Evolutionary conservation across 1,140 invertebrate species (phyloP).

Genomic region (Sinonovacula constricta): DNA sequence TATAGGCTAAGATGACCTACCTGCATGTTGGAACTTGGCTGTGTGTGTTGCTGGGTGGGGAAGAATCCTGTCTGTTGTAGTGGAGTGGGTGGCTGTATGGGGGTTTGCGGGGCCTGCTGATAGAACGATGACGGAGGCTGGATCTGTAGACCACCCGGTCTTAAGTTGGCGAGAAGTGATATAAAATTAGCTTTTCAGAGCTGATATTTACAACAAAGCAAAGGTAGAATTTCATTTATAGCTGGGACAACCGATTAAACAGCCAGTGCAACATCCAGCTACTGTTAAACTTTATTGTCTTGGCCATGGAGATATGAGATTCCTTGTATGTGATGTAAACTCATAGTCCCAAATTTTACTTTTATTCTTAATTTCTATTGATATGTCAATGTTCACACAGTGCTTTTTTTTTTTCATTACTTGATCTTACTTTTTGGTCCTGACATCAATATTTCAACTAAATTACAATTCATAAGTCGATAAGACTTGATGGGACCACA

Average conservation of each 20-base stretch:
- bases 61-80: slow-evolving; percentile 71
- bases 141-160: slow-evolving; percentile 48
- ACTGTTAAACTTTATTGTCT: background rate
- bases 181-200: background rate
- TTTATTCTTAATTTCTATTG: too few species aligned
- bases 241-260: background rate
- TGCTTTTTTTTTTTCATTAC: too few species aligned
- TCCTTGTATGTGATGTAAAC: too few species aligned
- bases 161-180: background rate
- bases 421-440: too few species aligned
- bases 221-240: background rate
- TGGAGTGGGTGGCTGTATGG: slow-evolving; percentile 54
- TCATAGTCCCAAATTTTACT: too few species aligned
- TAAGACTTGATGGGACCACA: too few species aligned
- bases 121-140: slow-evolving; percentile 68
- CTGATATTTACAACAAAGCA: background rate
- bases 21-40: slow-evolving; percentile 63
- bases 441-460: too few species aligned
- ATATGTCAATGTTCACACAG: too few species aligned
- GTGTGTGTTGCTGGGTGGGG: slow-evolving; percentile 61
- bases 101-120: slow-evolving; percentile 58
- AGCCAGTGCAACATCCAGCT: background rate
- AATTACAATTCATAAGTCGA: too few species aligned
- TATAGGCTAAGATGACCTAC: too few species aligned
- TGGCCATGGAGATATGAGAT: too few species aligned